A percentile compares a stretch with the other conserved stretches of the same genome.
Evolutionary conservation across 2,797 vertebrate species (phyloP).

Genomic region (Arnoldichthys spilopterus): DNA sequence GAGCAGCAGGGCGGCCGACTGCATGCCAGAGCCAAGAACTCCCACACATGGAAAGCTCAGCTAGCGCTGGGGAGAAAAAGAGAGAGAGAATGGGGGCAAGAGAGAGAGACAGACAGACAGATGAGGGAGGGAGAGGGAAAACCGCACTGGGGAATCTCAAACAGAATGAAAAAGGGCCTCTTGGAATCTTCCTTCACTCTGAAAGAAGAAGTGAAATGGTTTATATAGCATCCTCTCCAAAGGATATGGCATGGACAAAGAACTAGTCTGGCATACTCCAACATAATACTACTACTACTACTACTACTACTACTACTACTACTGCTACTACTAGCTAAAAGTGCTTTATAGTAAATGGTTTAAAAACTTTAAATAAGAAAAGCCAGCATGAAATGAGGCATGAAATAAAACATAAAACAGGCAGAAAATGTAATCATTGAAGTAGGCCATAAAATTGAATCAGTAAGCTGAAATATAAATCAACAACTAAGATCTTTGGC

Average conservation of each 20-base stretch:
- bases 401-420: too few relatives aligned
- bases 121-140: background rate
- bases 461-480: too few relatives aligned
- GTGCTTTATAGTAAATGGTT: too few relatives aligned
- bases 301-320: too few relatives aligned
- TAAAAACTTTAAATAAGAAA: too few relatives aligned
- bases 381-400: too few relatives aligned
- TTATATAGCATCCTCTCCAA: background rate
- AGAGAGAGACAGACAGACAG: background rate
- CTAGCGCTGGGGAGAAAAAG: background rate
- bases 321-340: too few relatives aligned
- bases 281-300: background rate
- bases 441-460: too few relatives aligned
- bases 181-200: slow-evolving; percentile 3
- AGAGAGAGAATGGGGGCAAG: background rate
- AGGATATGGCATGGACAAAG: background rate
- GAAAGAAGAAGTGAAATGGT: background rate
- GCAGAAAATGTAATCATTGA: too few relatives aligned
- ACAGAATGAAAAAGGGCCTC: slow-evolving; percentile 19
- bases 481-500: too few relatives aligned
- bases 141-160: slow-evolving; percentile 24
- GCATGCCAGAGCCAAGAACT: slow-evolving; percentile 66
- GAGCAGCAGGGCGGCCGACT: slow-evolving; percentile 61
- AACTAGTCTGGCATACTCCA: background rate
- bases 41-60: slow-evolving; percentile 60